Conservation (phyloP, 2,113 vertebrate species). For the Laticauda laticaudata region DNA sequence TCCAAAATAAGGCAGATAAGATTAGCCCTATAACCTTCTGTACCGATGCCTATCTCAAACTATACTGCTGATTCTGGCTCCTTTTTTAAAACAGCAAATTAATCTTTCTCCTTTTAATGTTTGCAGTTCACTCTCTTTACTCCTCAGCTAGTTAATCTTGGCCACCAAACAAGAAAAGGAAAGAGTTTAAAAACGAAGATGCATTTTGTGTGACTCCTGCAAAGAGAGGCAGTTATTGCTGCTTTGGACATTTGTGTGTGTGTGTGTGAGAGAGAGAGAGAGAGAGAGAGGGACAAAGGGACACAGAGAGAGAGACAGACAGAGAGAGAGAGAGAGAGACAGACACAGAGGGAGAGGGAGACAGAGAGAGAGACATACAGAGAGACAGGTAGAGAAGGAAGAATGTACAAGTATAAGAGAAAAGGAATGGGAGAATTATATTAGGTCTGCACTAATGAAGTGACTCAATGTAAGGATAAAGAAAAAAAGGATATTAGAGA, state of each 20-base stretch:
- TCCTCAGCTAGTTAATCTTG: background rate
- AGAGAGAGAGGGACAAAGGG: too few species aligned
- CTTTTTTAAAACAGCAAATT: background rate
- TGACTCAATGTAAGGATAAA: background rate
- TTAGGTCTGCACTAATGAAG: background rate
- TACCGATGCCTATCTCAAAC: conserved; percentile 6
- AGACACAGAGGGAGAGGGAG: background rate
- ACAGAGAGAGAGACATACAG: too few species aligned
- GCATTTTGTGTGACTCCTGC: background rate
- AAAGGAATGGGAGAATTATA: background rate
- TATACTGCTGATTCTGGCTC: background rate
- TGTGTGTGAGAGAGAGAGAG: background rate
- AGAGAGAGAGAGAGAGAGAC: background rate
- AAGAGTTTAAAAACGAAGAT: background rate
- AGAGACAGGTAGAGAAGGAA: background rate
- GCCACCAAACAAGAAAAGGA: background rate
- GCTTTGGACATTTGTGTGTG: background rate
- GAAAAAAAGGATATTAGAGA: background rate
- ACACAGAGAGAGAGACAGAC: too few species aligned
- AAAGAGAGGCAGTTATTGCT: background rate
- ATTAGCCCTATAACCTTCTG: background rate
- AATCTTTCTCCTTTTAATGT: background rate
- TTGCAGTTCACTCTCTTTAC: background rate
- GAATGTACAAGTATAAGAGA: background rate
- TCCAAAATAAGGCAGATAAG: background rate